phyloP scores from a whole-genome alignment of 2,797 vertebrate species.

The Acanthurus tractus region DNA sequence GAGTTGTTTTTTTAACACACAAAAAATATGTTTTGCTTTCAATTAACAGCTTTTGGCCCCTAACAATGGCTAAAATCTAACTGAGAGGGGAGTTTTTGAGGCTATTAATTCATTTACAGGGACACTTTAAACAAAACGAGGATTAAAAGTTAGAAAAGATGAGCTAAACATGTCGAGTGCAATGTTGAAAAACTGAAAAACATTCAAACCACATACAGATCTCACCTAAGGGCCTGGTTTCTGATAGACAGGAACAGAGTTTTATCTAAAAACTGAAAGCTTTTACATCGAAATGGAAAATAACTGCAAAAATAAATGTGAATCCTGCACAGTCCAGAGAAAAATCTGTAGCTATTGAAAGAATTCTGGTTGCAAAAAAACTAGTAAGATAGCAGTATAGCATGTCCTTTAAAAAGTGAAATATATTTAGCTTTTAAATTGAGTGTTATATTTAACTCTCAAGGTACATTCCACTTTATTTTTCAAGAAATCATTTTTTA shows the following conservation, averaged over 20 bases:
- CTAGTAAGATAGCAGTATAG: neutral
- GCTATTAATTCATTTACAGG: constrained; percentile 7
- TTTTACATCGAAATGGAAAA: neutral
- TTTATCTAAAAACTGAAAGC: neutral
- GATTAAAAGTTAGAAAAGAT: neutral
- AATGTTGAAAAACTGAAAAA: neutral
- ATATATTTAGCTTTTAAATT: neutral
- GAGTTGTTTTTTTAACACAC: constrained; percentile 20
- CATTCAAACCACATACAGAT: neutral
- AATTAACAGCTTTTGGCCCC: constrained; percentile 16
- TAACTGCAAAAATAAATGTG: neutral
- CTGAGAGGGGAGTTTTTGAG: neutral
- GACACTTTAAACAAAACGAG: neutral
- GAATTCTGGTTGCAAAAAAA: neutral
- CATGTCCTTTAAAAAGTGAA: neutral
- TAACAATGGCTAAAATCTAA: neutral
- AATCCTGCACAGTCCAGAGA: neutral
- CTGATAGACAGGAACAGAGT: neutral
- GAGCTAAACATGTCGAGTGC: neutral
- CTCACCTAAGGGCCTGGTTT: neutral
- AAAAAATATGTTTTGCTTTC: constrained; percentile 15
- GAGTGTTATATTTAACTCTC: neutral
- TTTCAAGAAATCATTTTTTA: neutral
- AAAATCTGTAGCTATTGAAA: neutral
- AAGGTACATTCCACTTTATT: neutral